Percentiles rank a stretch among this genome's conserved stretches.
Conservation (phyloP, 2,113 vertebrate species). For the Vombatus ursinus region DNA sequence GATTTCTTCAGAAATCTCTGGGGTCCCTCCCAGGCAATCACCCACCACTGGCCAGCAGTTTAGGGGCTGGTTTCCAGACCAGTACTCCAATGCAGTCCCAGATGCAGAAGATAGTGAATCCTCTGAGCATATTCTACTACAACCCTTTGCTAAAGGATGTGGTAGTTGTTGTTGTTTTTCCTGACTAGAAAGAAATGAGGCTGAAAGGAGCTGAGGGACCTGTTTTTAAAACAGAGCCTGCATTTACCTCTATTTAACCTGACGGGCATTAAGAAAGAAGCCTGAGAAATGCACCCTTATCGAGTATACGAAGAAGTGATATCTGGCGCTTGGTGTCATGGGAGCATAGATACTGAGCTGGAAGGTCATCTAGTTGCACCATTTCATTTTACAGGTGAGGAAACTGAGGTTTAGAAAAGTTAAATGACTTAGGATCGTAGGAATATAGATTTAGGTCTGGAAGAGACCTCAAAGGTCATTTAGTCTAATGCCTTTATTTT, state of each 20-base stretch:
- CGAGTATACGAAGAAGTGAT: neutral
- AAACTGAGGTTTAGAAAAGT: neutral
- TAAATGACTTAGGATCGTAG: neutral
- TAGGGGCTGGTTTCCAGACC: neutral
- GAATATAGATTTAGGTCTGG: neutral
- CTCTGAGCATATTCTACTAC: neutral
- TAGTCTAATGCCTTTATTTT: neutral
- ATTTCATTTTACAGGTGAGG: neutral
- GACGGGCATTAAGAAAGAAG: neutral
- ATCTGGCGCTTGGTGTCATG: neutral
- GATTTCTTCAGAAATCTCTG: neutral
- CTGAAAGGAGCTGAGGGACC: neutral
- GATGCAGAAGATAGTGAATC: neutral
- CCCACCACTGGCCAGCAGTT: neutral
- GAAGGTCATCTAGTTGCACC: neutral
- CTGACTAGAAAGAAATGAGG: neutral
- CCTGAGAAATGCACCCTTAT: neutral
- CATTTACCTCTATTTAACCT: neutral
- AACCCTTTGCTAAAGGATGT: neutral
- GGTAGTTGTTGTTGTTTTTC: neutral
- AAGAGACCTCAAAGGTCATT: neutral
- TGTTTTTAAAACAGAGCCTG: neutral
- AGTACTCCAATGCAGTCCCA: neutral
- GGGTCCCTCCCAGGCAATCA: neutral
- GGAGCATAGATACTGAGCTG: neutral